Conservation (phyloP, 2,888 invertebrate species). For the Diplolepis rosae region DNA sequence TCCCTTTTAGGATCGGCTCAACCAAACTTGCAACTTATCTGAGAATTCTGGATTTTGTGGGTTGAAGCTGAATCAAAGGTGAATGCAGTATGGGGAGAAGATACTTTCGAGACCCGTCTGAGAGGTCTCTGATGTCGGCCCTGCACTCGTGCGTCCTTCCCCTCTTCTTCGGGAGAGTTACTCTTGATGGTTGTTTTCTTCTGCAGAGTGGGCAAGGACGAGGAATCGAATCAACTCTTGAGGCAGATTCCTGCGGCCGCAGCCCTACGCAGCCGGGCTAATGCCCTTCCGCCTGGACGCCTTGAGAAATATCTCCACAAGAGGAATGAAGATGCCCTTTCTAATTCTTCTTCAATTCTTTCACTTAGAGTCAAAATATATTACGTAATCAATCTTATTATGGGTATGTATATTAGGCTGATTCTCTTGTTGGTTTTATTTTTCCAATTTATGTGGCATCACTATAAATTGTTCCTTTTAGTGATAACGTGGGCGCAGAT, state of each 20-base stretch:
- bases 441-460: too few species aligned
- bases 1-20: neutral
- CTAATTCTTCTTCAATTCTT: neutral
- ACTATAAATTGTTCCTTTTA: too few species aligned
- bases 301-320: conserved; percentile 17
- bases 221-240: conserved; percentile 58
- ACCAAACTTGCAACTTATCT: conserved; percentile 26
- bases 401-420: too few species aligned
- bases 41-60: conserved; percentile 9
- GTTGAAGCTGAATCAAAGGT: conserved; percentile 24
- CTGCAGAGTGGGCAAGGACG: conserved; percentile 49
- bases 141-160: conserved; percentile 33
- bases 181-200: conserved; percentile 26
- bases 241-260: conserved; percentile 54
- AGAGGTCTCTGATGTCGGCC: conserved; percentile 1
- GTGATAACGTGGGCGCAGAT: too few species aligned
- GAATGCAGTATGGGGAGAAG: conserved; percentile 13
- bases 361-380: too few species aligned
- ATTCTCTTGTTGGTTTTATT: too few species aligned
- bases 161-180: conserved; percentile 40
- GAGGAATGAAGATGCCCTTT: neutral
- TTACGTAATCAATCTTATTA: too few species aligned
- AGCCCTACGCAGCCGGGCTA: conserved; percentile 28
- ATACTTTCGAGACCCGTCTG: conserved; percentile 12
- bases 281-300: conserved; percentile 27